Percentiles rank a stretch among this genome's conserved stretches.
Evolutionary conservation across 2,888 invertebrate species (phyloP).

Genomic region (Orchestes rusci): DNA sequence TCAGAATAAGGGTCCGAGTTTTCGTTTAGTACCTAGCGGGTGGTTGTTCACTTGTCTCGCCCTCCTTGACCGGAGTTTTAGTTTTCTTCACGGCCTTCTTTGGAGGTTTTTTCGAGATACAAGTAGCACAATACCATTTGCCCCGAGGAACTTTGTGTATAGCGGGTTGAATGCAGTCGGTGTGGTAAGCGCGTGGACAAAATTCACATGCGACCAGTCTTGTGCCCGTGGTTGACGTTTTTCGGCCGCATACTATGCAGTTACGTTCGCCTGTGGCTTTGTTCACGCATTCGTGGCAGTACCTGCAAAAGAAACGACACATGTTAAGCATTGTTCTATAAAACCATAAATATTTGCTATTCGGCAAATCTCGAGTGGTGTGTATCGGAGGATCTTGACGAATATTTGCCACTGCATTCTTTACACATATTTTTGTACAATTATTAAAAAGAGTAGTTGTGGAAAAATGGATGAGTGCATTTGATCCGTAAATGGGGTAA

Average conservation of each 20-base stretch:
- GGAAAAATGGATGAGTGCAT: background rate
- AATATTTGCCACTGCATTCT: no score
- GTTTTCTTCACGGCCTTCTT: slow-evolving; percentile 51
- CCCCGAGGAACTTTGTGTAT: slow-evolving; percentile 60
- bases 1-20: no score
- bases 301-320: slow-evolving; percentile 65
- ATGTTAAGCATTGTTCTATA: no score
- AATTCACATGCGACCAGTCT: slow-evolving; percentile 79
- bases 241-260: slow-evolving; percentile 89
- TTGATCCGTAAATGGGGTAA: no score
- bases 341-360: no score
- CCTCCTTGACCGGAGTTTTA: slow-evolving; percentile 44
- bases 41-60: slow-evolving; percentile 47
- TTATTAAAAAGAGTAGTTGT: background rate
- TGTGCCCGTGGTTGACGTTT: slow-evolving; percentile 45
- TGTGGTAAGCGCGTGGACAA: slow-evolving; percentile 87
- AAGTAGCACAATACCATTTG: slow-evolving; percentile 70
- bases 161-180: slow-evolving; percentile 87
- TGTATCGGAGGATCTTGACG: no score
- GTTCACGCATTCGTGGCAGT: slow-evolving; percentile 92
- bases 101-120: slow-evolving; percentile 74
- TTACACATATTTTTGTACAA: no score
- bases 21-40: slow-evolving; percentile 52
- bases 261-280: slow-evolving; percentile 88
- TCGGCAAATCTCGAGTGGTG: no score